Conservation (phyloP, 2,113 vertebrate species). For the Tinamus guttatus region DNA sequence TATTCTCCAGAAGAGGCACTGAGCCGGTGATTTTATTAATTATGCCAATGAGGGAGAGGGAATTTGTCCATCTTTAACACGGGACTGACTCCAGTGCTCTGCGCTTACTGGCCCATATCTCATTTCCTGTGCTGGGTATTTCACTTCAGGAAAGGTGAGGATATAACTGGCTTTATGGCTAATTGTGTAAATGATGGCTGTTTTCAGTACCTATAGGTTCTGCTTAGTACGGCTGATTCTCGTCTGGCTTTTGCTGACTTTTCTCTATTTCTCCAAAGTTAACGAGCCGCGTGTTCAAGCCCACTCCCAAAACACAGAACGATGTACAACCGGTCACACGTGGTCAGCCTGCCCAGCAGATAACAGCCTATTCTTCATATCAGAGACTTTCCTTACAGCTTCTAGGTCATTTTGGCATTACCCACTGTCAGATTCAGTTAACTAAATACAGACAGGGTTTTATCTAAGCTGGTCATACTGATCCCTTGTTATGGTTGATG, state of each 20-base stretch:
- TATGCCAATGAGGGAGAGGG: background rate
- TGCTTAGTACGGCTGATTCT: background rate
- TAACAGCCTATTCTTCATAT: background rate
- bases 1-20: background rate
- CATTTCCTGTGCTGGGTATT: background rate
- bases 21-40: background rate
- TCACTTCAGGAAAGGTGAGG: background rate
- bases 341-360: background rate
- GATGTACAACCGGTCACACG: background rate
- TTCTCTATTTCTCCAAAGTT: background rate
- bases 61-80: background rate
- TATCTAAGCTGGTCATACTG: background rate
- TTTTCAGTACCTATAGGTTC: background rate
- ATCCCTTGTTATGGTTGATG: accelerated
- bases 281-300: background rate
- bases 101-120: background rate
- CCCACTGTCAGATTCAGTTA: background rate
- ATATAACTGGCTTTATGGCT: background rate
- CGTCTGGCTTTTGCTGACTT: background rate
- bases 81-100: background rate
- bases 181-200: background rate
- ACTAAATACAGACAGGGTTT: background rate
- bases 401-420: background rate
- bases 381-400: background rate
- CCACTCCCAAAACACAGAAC: background rate